phyloP scores from a whole-genome alignment of 2,113 vertebrate species.

The Elgaria multicarinata region DNA sequence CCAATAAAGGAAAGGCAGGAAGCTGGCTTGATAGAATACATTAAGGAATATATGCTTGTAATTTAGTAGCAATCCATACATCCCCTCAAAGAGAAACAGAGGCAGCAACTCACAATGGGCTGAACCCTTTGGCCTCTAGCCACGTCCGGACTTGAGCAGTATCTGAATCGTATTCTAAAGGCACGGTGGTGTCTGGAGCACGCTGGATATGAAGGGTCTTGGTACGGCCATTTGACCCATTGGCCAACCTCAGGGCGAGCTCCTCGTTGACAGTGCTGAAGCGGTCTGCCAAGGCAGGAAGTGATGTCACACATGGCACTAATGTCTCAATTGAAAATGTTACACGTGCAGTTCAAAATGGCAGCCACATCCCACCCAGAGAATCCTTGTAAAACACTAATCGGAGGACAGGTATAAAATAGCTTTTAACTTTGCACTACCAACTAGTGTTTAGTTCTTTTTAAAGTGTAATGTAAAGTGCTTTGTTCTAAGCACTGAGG shows the following conservation, averaged over 20 bases:
- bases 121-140: slow-evolving; percentile 88
- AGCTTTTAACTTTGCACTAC: not conserved
- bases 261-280: slow-evolving; percentile 81
- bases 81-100: not conserved
- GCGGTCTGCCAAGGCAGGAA: slow-evolving; percentile 33
- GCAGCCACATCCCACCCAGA: not conserved
- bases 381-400: not conserved
- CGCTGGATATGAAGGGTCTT: slow-evolving; percentile 62
- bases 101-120: slow-evolving; percentile 59
- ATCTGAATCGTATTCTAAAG: slow-evolving; percentile 78
- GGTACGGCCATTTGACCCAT: slow-evolving; percentile 59
- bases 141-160: slow-evolving; percentile 81
- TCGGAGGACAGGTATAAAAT: not conserved
- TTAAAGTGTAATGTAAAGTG: not conserved
- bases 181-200: slow-evolving; percentile 26
- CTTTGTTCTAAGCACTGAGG: not conserved
- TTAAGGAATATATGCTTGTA: not conserved
- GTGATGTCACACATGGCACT: slow-evolving; percentile 38
- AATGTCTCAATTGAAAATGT: not conserved
- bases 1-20: not conserved
- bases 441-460: not conserved
- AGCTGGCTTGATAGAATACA: not conserved
- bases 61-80: no score
- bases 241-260: slow-evolving; percentile 64
- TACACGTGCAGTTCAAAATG: not conserved